A percentile compares a stretch with the other conserved stretches of the same genome.
These are phyloP conservation scores for Micrastur ruficollis DNA, from an alignment of 2,797 vertebrate species.

Conservation along the genomic window DNA sequence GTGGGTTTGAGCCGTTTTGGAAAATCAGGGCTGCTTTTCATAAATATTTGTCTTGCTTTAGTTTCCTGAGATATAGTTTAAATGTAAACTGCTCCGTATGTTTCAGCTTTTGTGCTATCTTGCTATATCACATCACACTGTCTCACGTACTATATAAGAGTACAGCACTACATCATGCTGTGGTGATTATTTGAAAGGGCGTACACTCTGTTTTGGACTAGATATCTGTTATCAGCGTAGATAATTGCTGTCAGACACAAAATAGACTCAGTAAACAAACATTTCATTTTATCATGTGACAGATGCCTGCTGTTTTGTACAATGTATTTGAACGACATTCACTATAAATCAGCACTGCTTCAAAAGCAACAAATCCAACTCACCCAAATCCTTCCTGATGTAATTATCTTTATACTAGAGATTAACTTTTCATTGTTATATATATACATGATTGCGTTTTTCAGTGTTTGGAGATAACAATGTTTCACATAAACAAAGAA, in stretches of 20 bases:
- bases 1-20: background rate
- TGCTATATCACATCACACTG: background rate
- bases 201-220: slow-evolving; percentile 59
- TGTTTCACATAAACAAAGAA: slow-evolving; percentile 4
- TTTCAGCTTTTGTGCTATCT: background rate
- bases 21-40: slow-evolving; percentile 25
- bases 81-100: slow-evolving; percentile 39
- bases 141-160: slow-evolving; percentile 36
- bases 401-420: slow-evolving; percentile 11
- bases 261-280: slow-evolving; percentile 64
- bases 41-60: slow-evolving; percentile 66
- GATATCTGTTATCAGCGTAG: slow-evolving; percentile 66
- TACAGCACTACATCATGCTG: background rate
- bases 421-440: slow-evolving; percentile 6
- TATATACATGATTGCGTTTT: background rate
- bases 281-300: slow-evolving; percentile 49
- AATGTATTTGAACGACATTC: background rate
- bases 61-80: slow-evolving; percentile 60
- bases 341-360: slow-evolving; percentile 33
- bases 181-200: slow-evolving; percentile 64
- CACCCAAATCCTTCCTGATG: slow-evolving; percentile 1
- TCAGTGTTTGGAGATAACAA: background rate
- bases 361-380: slow-evolving; percentile 38
- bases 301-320: slow-evolving; percentile 6
- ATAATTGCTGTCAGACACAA: slow-evolving; percentile 63